phyloP scores from a whole-genome alignment of 2,888 invertebrate genomes.

The Saturnia pavonia region DNA sequence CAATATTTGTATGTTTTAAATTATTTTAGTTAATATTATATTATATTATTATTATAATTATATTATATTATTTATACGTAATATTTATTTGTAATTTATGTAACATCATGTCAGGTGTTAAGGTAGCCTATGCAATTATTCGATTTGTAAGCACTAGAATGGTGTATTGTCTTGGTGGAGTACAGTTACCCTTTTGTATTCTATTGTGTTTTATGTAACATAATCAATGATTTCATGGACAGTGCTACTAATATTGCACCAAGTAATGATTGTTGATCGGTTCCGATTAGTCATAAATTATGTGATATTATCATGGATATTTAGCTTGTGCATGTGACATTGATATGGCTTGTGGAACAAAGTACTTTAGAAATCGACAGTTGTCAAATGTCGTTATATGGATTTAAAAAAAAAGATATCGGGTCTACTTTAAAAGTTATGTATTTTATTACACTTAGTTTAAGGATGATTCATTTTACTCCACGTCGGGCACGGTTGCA shows the following conservation, averaged over 20 bases:
- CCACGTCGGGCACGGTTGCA: no score
- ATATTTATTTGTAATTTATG: no score
- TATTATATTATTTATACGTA: no score
- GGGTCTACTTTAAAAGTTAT: no score
- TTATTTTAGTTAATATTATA: no score
- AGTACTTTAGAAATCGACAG: not conserved
- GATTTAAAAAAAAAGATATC: not conserved
- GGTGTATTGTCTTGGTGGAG: not conserved
- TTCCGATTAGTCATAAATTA: not conserved
- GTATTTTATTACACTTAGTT: no score
- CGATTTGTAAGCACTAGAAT: not conserved
- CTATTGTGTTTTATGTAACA: constrained; percentile 5
- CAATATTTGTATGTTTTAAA: no score
- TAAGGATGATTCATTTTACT: no score
- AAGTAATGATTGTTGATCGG: not conserved
- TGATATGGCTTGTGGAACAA: not conserved
- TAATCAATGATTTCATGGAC: not conserved
- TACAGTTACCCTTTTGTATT: not conserved
- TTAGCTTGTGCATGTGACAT: not conserved
- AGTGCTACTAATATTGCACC: not conserved
- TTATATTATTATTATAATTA: no score
- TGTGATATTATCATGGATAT: not conserved
- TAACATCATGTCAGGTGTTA: no score
- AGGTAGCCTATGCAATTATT: not conserved
- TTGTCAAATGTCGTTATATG: not conserved